Evolutionary conservation across 2,797 vertebrate genomes (phyloP).

Genomic region (Menidia menidia): DNA sequence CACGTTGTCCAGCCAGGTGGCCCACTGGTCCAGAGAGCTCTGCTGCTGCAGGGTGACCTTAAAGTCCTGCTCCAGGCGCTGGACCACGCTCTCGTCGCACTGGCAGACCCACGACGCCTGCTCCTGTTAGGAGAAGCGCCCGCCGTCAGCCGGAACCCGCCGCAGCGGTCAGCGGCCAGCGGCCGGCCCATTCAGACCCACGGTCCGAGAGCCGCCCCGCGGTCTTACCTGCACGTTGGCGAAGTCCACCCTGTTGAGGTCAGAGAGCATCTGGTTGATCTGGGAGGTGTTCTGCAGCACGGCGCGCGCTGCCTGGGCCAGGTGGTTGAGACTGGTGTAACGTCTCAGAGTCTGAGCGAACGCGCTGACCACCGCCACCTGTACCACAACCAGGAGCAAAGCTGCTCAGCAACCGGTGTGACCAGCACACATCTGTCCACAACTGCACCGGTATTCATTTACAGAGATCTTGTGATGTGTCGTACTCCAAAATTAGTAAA

Average conservation of each 20-base stretch:
- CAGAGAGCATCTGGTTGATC: constrained; percentile 99
- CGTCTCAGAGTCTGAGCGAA: constrained; percentile 95
- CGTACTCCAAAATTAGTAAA: too few relatives aligned
- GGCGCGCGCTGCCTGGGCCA: constrained; percentile 94
- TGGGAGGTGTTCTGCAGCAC: constrained; percentile 99
- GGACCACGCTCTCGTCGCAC: constrained; percentile 95
- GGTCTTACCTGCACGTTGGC: constrained; percentile 93
- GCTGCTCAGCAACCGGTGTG: background rate
- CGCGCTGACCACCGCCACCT: constrained; percentile 95
- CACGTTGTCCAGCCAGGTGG: constrained; percentile 93
- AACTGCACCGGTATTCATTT: too few relatives aligned
- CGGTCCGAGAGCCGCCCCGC: background rate
- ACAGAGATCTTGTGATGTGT: too few relatives aligned
- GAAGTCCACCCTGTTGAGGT: constrained; percentile 98
- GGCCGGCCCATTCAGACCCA: background rate
- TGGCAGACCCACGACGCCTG: constrained; percentile 99
- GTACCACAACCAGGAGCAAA: background rate
- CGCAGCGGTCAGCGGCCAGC: background rate
- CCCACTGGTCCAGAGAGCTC: constrained; percentile 99
- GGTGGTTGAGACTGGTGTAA: constrained; percentile 97
- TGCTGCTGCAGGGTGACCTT: constrained; percentile 98
- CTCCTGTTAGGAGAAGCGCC: constrained; percentile 82
- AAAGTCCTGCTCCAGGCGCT: constrained; percentile 97
- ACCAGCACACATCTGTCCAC: background rate
- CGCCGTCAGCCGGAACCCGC: too few relatives aligned